These are phyloP conservation scores for Eutolmus rufibarbis DNA, from an alignment of 2,888 invertebrate genomes.

Conservation along the genomic window DNA sequence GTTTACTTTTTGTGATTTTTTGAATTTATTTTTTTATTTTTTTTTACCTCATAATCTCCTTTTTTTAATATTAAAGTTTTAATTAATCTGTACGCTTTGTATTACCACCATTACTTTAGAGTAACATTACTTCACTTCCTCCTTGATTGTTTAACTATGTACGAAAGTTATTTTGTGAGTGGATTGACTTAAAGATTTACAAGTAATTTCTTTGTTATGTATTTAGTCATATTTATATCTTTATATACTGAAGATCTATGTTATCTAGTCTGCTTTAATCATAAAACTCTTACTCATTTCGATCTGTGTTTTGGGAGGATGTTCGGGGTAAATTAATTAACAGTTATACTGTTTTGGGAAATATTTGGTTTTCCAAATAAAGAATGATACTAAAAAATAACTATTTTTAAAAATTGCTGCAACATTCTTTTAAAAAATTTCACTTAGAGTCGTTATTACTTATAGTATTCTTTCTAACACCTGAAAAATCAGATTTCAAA, in stretches of 20 bases:
- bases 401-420: not conserved
- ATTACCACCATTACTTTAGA: not conserved
- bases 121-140: slow-evolving; percentile 12
- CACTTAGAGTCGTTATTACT: not conserved
- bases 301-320: not conserved
- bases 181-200: slow-evolving; percentile 35
- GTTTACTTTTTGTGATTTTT: slow-evolving; percentile 35
- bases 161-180: slow-evolving; percentile 36
- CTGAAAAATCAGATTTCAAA: not conserved
- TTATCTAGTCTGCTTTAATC: not conserved
- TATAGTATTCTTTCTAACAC: not conserved
- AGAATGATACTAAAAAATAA: not conserved
- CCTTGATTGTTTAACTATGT: slow-evolving; percentile 43
- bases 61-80: slow-evolving; percentile 37
- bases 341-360: not conserved
- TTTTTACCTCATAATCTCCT: not conserved
- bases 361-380: not conserved
- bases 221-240: slow-evolving; percentile 33
- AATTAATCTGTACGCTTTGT: slow-evolving; percentile 15
- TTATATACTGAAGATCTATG: slow-evolving; percentile 21
- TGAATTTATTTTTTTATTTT: not conserved
- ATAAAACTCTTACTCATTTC: not conserved
- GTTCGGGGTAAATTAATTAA: not conserved
- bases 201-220: slow-evolving; percentile 11
- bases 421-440: not conserved